Conservation (phyloP, 2,797 vertebrate species). For the Amblyopsis hoosieri region DNA sequence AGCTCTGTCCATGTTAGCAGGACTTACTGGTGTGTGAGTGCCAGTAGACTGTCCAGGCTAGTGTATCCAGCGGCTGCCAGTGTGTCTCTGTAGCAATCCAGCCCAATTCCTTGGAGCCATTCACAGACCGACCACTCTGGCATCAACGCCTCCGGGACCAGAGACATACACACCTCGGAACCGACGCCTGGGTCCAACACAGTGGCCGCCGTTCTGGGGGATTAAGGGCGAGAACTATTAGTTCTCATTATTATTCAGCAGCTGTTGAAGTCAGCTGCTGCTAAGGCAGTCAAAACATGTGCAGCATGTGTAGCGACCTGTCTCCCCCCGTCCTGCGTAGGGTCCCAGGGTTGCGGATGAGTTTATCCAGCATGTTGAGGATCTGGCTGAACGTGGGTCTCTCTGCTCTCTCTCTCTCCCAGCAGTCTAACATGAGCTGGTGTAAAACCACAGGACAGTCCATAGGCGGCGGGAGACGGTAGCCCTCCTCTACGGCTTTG, state of each 20-base stretch:
- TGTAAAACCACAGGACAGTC: slow-evolving; percentile 95
- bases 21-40: slow-evolving; percentile 99
- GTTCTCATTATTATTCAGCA: too few species aligned
- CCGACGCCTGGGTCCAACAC: slow-evolving; percentile 89
- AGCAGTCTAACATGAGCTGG: slow-evolving; percentile 97
- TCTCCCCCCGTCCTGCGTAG: slow-evolving; percentile 93
- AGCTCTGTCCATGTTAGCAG: slow-evolving; percentile 3
- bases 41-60: slow-evolving; percentile 91
- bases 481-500: slow-evolving; percentile 97
- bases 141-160: slow-evolving; percentile 88
- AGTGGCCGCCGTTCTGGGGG: slow-evolving; percentile 84
- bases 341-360: slow-evolving; percentile 96
- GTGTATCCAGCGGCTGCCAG: slow-evolving; percentile 95
- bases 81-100: slow-evolving; percentile 97
- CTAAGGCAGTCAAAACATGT: background rate
- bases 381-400: slow-evolving; percentile 97
- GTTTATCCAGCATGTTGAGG: slow-evolving; percentile 98
- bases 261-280: background rate
- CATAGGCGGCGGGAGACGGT: slow-evolving; percentile 95
- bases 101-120: slow-evolving; percentile 94
- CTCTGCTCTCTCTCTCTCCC: slow-evolving; percentile 95
- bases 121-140: slow-evolving; percentile 88
- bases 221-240: background rate
- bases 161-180: slow-evolving; percentile 90
- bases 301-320: slow-evolving; percentile 78